phyloP scores from a whole-genome alignment of 2,797 vertebrate species.

The Pangasius macronema region DNA sequence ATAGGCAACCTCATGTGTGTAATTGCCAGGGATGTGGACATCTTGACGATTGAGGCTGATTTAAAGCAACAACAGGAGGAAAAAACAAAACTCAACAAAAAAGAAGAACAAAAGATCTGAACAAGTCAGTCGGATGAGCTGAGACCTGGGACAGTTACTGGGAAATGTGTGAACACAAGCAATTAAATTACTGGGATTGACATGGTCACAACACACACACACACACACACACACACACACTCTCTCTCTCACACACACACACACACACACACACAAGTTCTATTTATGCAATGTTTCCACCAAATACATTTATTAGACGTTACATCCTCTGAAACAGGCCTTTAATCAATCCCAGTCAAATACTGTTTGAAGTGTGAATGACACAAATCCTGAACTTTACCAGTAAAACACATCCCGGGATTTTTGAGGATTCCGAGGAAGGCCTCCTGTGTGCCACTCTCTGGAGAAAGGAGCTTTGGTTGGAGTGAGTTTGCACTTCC shows the following conservation, averaged over 20 bases:
- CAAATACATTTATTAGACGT: neutral
- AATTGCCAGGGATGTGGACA: neutral
- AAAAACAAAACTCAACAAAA: too few species aligned
- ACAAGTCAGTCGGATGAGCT: neutral
- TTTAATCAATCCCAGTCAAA: neutral
- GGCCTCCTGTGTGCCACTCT: conserved; percentile 43
- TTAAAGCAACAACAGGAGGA: neutral
- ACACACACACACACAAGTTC: too few species aligned
- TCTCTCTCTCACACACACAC: too few species aligned
- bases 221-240: too few species aligned
- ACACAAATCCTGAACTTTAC: neutral
- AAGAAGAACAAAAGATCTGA: neutral
- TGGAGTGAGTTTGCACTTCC: conserved; percentile 9
- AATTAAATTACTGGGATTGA: neutral
- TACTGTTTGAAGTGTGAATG: neutral
- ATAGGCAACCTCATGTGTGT: neutral
- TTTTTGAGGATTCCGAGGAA: conserved; percentile 54
- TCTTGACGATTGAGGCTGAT: too few species aligned
- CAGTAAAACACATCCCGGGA: neutral
- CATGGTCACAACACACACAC: too few species aligned
- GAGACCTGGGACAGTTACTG: neutral
- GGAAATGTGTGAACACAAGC: neutral
- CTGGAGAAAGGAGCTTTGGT: conserved; percentile 21
- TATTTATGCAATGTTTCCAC: neutral
- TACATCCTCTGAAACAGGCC: neutral